Evolutionary conservation across 1,140 invertebrate genomes (phyloP).

Genomic region (Kradibia gibbosae): DNA sequence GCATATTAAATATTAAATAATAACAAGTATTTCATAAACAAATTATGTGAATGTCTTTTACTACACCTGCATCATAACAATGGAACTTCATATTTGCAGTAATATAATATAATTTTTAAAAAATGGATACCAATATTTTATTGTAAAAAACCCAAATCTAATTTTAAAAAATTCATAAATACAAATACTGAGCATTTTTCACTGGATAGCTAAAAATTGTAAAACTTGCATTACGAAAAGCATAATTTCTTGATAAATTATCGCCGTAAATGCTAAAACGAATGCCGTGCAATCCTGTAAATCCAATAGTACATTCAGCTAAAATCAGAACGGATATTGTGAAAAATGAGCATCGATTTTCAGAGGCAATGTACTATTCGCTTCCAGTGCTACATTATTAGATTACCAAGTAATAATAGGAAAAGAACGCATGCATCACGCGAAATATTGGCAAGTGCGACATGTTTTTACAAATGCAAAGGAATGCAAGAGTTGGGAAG

Average conservation of each 20-base stretch:
- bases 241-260: no score
- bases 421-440: no score
- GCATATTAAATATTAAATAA: no score
- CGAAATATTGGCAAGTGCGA: no score
- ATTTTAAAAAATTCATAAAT: no score
- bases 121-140: neutral
- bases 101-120: neutral
- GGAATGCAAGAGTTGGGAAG: no score
- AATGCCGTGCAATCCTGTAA: neutral
- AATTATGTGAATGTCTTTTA: neutral
- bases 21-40: no score
- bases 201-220: no score
- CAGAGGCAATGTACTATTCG: neutral
- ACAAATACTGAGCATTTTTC: no score
- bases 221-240: no score
- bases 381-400: neutral
- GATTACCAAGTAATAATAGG: neutral
- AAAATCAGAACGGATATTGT: neutral
- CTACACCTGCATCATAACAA: neutral
- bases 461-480: no score
- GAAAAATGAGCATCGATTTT: neutral
- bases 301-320: neutral
- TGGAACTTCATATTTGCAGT: neutral
- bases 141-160: neutral
- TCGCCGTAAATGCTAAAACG: no score